These are phyloP conservation scores for Lerista edwardsae DNA, from an alignment of 2,797 vertebrate genomes.

Conservation along the genomic window DNA sequence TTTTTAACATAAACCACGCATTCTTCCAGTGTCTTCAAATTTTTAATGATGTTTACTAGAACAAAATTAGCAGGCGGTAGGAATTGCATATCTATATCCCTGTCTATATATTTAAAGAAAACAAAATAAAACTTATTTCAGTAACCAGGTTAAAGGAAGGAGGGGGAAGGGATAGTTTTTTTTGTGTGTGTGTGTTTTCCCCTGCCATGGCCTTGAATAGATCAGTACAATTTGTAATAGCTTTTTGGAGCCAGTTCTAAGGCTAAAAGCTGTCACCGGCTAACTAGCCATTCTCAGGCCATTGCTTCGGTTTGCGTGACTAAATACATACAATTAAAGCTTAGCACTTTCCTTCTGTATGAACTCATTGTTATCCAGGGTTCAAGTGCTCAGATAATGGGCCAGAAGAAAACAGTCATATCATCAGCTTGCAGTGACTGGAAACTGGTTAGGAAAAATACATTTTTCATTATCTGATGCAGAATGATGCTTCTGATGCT, in stretches of 20 bases:
- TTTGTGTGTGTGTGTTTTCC: conserved; percentile 52
- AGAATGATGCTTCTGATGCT: conserved; percentile 73
- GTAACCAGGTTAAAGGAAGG: conserved; percentile 72
- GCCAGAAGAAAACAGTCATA: conserved; percentile 90
- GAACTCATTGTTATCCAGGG: conserved; percentile 99
- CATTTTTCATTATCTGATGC: conserved; percentile 90
- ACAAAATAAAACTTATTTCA: conserved; percentile 68
- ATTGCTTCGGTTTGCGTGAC: conserved; percentile 99
- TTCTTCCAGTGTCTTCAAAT: conserved; percentile 81
- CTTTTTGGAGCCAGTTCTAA: conserved; percentile 90
- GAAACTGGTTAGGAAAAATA: conserved; percentile 87
- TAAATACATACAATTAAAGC: conserved; percentile 99
- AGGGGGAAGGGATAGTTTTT: background rate
- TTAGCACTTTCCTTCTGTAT: conserved; percentile 96
- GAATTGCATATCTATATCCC: conserved; percentile 57
- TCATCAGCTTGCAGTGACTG: conserved; percentile 80
- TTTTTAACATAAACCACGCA: conserved; percentile 82
- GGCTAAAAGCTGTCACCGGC: conserved; percentile 96
- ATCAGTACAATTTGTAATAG: conserved; percentile 85
- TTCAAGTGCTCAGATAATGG: conserved; percentile 99
- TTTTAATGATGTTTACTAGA: conserved; percentile 81
- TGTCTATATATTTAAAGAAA: conserved; percentile 54
- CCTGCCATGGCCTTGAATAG: conserved; percentile 74
- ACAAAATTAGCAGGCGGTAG: conserved; percentile 75
- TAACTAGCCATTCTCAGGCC: conserved; percentile 98